phyloP scores from a whole-genome alignment of 2,113 vertebrate species.

The Pterophyllum scalare region DNA sequence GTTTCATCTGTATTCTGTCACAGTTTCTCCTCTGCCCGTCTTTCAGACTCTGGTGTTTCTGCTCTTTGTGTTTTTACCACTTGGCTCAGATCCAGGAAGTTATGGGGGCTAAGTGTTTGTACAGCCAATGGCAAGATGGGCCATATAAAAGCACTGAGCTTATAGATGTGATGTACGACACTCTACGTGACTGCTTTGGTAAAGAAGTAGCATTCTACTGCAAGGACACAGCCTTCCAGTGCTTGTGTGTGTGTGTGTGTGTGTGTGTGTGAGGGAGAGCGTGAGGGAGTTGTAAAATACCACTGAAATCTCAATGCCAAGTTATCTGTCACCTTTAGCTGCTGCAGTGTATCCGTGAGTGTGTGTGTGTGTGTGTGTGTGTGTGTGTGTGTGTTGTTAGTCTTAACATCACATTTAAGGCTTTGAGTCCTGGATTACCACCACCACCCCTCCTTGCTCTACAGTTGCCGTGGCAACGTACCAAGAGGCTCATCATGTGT shows the following conservation, averaged over 20 bases:
- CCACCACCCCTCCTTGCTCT: slow-evolving; percentile 11
- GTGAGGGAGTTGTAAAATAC: slow-evolving; percentile 31
- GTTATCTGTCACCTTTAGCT: slow-evolving; percentile 42
- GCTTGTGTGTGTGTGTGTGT: not conserved
- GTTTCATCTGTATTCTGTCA: slow-evolving; percentile 10
- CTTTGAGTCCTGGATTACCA: slow-evolving; percentile 26
- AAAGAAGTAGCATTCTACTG: slow-evolving; percentile 53
- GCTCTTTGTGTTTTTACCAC: slow-evolving; percentile 41
- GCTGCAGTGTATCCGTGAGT: not conserved
- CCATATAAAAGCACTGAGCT: slow-evolving; percentile 50
- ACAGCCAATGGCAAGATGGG: slow-evolving; percentile 38
- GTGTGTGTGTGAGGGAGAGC: not conserved
- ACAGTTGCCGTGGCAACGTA: slow-evolving; percentile 76
- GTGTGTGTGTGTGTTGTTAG: slow-evolving; percentile 5
- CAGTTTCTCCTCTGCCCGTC: slow-evolving; percentile 23
- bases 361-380: slow-evolving; percentile 4
- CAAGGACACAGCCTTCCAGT: slow-evolving; percentile 61
- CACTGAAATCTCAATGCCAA: slow-evolving; percentile 53
- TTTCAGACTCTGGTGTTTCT: slow-evolving; percentile 17
- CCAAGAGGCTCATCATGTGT: slow-evolving; percentile 72
- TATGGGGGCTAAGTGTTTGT: slow-evolving; percentile 47
- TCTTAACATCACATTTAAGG: slow-evolving; percentile 38
- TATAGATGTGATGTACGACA: slow-evolving; percentile 63
- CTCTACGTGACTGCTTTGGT: slow-evolving; percentile 68
- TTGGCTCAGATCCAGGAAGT: slow-evolving; percentile 49